Evolutionary conservation across 2,888 invertebrate genomes (phyloP).

Genomic region (Himalopsyche kuldschensis): DNA sequence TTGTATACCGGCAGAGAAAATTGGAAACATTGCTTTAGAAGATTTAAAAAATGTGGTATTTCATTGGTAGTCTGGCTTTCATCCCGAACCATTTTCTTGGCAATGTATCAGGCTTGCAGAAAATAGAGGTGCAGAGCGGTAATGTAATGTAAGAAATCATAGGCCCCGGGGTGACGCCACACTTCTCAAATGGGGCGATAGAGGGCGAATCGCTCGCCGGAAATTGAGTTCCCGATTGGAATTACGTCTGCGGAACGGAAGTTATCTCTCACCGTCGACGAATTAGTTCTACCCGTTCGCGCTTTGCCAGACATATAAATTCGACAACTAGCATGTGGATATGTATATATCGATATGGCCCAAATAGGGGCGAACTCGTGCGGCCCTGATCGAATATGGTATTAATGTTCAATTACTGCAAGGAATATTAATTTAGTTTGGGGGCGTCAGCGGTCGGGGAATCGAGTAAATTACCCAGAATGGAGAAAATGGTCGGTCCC

Average conservation of each 20-base stretch:
- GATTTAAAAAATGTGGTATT: neutral
- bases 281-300: neutral
- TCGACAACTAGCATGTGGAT: neutral
- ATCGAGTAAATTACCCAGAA: too few species aligned
- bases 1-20: neutral
- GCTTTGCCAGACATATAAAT: neutral
- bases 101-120: neutral
- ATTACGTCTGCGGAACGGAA: neutral
- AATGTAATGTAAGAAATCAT: constrained; percentile 22
- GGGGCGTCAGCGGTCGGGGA: too few species aligned
- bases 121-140: constrained; percentile 6
- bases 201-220: constrained; percentile 2
- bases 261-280: neutral
- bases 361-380: neutral
- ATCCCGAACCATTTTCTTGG: neutral
- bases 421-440: neutral
- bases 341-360: neutral
- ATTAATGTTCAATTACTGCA: neutral
- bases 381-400: neutral
- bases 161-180: neutral
- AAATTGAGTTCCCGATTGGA: constrained; percentile 16
- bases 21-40: neutral
- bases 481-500: too few species aligned
- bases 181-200: neutral
- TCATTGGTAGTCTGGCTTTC: neutral